Base-by-base conservation (phyloP, 2,888 invertebrate genomes). In the Lochmaea crataegi region DNA sequence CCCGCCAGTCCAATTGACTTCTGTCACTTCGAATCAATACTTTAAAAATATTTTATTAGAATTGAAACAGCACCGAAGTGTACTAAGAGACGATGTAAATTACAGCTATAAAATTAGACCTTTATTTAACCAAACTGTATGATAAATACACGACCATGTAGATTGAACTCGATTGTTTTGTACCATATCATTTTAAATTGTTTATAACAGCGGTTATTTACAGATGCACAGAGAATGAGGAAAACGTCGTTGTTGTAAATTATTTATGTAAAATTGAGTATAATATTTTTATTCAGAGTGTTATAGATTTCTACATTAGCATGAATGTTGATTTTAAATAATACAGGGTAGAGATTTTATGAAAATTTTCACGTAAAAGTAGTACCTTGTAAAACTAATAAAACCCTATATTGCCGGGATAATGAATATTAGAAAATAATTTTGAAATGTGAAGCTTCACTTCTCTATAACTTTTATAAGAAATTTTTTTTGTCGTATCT, bases 11-110 rank as follows among this genome's bases (percentile, higher is more conserved):
- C 32, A 60, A 60, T 60, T 60, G 60, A 60, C 60, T 60, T 14
- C 60, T 60, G 60, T 60, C 60, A 60, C 60, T 60, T 60, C 16
- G 38, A 60, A 60, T 60, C 60, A 60, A 60, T 60, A 38, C 41
- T 38, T 60, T n/a, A 2, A 32, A n/a, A 60, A 16, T n/a, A 41
- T 26, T 60, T 60, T 60, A 60, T 60, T 38, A 32, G 32, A 14
- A n/a, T 10, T 60, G 12, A 60, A 38, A 60, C 60, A 38, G 10
- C n/a, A 60, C 60, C 7, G 12, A 26, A n/a, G n/a, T n/a, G n/a
- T n/a, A n/a, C n/a, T n/a, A n/a, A n/a, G n/a, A 22, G 11, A 57
- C 57, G 7, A 26, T 26, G 57, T 57, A 57, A 57, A 57, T 26
- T 11, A 22, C 22, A 18, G 57, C 57, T 22, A 57, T 57, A 26